Conservation (phyloP, 2,113 vertebrate species). For the Seriola quinqueradiata region DNA sequence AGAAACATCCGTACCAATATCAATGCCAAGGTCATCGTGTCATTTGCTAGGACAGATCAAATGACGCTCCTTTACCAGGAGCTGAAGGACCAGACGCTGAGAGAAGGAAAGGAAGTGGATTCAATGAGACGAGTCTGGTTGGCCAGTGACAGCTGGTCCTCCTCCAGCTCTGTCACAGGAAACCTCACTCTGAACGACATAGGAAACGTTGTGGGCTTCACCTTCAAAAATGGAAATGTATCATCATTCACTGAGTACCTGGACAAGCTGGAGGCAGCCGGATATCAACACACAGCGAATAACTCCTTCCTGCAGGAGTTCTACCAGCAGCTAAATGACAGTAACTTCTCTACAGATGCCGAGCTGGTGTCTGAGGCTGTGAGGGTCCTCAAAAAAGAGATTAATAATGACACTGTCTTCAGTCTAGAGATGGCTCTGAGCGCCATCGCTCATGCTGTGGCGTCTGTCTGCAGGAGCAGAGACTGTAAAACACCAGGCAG, state of each 20-base stretch:
- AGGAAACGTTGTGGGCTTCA: conserved; percentile 89
- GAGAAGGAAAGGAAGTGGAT: conserved; percentile 31
- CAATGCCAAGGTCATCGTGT: conserved; percentile 88
- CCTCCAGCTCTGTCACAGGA: conserved; percentile 76
- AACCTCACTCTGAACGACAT: conserved; percentile 82
- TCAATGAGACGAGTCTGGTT: conserved; percentile 88
- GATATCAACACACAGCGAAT: conserved; percentile 49
- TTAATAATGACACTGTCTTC: conserved; percentile 75
- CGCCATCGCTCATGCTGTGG: conserved; percentile 86
- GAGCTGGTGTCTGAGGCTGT: conserved; percentile 4
- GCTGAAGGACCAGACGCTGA: conserved; percentile 55
- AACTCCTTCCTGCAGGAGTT: conserved; percentile 86
- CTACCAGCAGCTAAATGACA: conserved; percentile 69
- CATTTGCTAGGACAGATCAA: conserved; percentile 87
- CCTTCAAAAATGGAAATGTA: conserved; percentile 86
- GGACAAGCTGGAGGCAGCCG: conserved; percentile 69
- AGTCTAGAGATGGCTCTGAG: conserved; percentile 87
- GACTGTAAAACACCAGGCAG: conserved; percentile 82
- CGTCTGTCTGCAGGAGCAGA: conserved; percentile 79
- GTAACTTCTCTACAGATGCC: conserved; percentile 10
- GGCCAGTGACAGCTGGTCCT: conserved; percentile 92
- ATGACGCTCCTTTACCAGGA: conserved; percentile 85
- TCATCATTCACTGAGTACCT: conserved; percentile 85
- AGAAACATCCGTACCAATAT: conserved; percentile 83
- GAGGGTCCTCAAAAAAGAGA: conserved; percentile 20